Percentiles rank a stretch among this genome's conserved stretches.
Evolutionary conservation across 2,888 invertebrate genomes (phyloP).

Genomic region (Eristalis intricaria): DNA sequence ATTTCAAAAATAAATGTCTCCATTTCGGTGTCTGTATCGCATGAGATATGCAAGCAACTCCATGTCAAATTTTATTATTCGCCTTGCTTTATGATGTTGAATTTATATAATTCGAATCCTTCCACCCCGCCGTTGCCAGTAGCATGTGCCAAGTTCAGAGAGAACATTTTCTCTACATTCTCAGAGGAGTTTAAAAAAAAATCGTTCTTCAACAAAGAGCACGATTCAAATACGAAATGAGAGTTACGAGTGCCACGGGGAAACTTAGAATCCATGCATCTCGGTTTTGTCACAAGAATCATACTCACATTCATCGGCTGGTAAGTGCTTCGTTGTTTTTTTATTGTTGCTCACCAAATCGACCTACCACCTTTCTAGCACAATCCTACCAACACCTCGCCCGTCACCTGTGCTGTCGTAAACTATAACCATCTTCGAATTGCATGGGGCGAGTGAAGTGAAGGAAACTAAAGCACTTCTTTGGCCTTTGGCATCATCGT

Average conservation of each 20-base stretch:
- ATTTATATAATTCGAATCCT: slow-evolving; percentile 10
- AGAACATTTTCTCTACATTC: slow-evolving; percentile 8
- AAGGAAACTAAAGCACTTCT: slow-evolving; percentile 19
- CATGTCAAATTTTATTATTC: slow-evolving; percentile 28
- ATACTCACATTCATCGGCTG: slow-evolving; percentile 34
- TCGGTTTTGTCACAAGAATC: slow-evolving; percentile 39
- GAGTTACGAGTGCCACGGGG: slow-evolving; percentile 1
- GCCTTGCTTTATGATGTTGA: slow-evolving; percentile 9
- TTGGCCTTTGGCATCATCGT: slow-evolving; percentile 7
- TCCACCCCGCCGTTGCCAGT: background rate
- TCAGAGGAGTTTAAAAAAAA: background rate
- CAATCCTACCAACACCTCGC: slow-evolving; percentile 2
- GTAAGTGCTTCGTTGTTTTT: slow-evolving; percentile 7
- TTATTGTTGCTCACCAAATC: background rate
- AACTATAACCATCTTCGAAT: slow-evolving; percentile 20
- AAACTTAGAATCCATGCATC: slow-evolving; percentile 6
- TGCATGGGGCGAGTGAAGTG: slow-evolving; percentile 2
- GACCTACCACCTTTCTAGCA: slow-evolving; percentile 1
- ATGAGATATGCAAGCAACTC: background rate
- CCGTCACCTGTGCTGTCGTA: slow-evolving; percentile 58
- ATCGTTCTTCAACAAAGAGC: slow-evolving; percentile 23
- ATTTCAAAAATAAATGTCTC: slow-evolving; percentile 4
- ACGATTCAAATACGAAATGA: background rate
- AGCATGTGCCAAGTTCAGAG: background rate
- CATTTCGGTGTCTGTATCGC: background rate